Base-by-base conservation (phyloP, 2,797 vertebrate species). In the Jordanella pulchra region DNA sequence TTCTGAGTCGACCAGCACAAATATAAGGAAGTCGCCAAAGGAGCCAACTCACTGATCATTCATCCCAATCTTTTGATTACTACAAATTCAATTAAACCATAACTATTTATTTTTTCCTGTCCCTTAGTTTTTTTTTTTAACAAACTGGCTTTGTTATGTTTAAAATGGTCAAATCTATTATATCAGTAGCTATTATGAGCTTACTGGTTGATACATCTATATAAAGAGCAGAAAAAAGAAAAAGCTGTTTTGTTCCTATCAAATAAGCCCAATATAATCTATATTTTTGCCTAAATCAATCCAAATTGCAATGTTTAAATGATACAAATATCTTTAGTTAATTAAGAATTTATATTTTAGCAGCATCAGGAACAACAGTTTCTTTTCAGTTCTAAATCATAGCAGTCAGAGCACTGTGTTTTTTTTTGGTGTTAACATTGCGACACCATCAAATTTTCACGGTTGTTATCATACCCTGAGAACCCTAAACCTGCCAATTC, bases 1-100 rank as follows among this genome's bases (percentile, higher is more conserved):
- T 35, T 82, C 70, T 30, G 63, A 55, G 74, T 85, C 73, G 75
- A 58, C 69, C 69, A 66, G 76, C 77, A 75, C 7, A 13, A 17
- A 60, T 23, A 35, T 25, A 15, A 10, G 32, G 48, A 78, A 70
- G 45, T 67, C 9, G 39, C 47, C 50, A 63, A 69, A 25, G 73
- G 67, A 81, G 44, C 44, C 7, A 66, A 56, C 67, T 4, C 53
- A 78, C 64, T 60, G 69, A 55, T 63, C 55, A 58, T 58, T 72
- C 70, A 56, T 69, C 74, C 14, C 9, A 39, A 39, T 39, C 35
- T 39, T 39, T 39, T 39, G n/a, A n/a, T n/a, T n/a, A n/a, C n/a
- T n/a, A n/a, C n/a, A 39, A 39, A 39, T 7, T 39, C 35, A 39
- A 39, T 39, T 39, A 39, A 39, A 39, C 44, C 44, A 61, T 39